Evolutionary conservation across 2,797 vertebrate genomes (phyloP).

Genomic region (Melanotaenia maccullochi): DNA sequence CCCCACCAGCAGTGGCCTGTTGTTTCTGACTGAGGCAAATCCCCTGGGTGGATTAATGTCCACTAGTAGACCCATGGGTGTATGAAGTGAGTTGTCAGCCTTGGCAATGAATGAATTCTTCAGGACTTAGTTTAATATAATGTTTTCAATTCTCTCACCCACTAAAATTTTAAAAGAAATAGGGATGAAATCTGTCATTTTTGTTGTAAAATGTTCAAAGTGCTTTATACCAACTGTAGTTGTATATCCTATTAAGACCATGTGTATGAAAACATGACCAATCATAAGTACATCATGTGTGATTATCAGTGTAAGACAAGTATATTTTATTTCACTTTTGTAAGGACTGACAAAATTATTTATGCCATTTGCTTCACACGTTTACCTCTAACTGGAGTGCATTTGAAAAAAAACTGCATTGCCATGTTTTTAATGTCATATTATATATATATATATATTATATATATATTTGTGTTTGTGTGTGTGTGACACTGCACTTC

Average conservation of each 20-base stretch:
- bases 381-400: not conserved
- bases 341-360: not conserved
- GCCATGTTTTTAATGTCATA: not conserved
- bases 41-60: constrained; percentile 85
- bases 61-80: constrained; percentile 61
- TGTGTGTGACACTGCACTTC: not conserved
- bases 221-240: constrained; percentile 5
- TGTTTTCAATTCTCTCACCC: not conserved
- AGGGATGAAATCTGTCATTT: not conserved
- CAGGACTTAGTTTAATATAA: constrained; percentile 9
- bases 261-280: constrained; percentile 14
- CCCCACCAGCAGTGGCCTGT: constrained; percentile 45
- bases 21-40: constrained; percentile 78
- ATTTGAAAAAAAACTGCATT: constrained; percentile 9
- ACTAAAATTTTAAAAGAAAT: not conserved
- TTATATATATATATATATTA: no score
- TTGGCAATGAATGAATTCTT: constrained; percentile 46
- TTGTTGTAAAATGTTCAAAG: constrained; percentile 3
- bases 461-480: no score
- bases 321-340: not conserved
- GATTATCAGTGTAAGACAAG: not conserved
- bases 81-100: constrained; percentile 54
- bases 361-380: constrained; percentile 2
- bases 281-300: not conserved
- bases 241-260: constrained; percentile 8